A percentile compares a stretch with the other conserved stretches of the same genome.
Evolutionary conservation across 1,140 invertebrate genomes (phyloP).

Genomic region (Conus betulinus): DNA sequence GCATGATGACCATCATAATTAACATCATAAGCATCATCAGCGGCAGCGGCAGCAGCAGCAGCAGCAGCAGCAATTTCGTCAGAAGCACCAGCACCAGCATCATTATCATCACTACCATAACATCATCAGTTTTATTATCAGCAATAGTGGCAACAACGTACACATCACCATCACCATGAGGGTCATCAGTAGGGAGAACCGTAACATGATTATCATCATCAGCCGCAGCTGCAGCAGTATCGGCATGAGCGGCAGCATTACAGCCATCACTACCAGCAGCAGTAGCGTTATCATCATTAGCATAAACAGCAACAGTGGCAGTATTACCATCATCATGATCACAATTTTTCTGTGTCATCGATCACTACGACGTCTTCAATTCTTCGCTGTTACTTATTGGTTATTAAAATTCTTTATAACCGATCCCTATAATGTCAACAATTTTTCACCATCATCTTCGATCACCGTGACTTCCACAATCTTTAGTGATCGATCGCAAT

Average conservation of each 20-base stretch:
- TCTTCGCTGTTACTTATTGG: too few species aligned
- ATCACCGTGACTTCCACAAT: too few species aligned
- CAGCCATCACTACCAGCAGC: not conserved
- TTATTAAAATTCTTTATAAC: too few species aligned
- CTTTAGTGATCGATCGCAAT: too few species aligned
- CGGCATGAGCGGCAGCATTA: not conserved
- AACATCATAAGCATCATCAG: not conserved
- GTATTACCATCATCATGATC: too few species aligned
- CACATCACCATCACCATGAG: too few species aligned
- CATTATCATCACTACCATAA: not conserved
- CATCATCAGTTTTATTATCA: not conserved
- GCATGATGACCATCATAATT: not conserved
- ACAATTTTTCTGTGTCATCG: too few species aligned
- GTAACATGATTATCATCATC: not conserved
- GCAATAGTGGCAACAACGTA: too few species aligned
- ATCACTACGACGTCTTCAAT: too few species aligned
- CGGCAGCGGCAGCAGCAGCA: too few species aligned
- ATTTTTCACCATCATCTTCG: too few species aligned
- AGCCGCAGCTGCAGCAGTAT: not conserved
- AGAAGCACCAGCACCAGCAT: not conserved
- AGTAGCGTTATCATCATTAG: not conserved
- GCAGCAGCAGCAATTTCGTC: slow-evolving; percentile 74
- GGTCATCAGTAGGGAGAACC: not conserved
- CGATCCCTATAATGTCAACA: too few species aligned
- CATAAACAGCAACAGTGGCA: not conserved